Evolutionary conservation across 2,113 vertebrate genomes (phyloP).

Genomic region (Myrmecobius fasciatus): DNA sequence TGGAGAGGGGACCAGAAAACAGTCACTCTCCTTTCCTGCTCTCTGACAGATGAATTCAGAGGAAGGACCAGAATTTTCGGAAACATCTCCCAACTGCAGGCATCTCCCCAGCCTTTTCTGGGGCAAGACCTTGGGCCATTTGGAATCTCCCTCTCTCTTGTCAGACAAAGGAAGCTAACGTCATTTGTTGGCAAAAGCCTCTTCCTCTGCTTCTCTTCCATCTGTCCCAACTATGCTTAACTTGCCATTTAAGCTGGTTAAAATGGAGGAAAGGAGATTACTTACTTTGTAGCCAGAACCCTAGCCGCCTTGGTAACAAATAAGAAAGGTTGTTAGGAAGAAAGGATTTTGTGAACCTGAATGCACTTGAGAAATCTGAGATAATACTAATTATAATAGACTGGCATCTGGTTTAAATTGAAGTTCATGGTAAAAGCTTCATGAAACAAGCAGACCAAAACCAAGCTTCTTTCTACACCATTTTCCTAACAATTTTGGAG

Average conservation of each 20-base stretch:
- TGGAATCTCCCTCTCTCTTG: constrained; percentile 44
- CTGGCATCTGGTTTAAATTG: background rate
- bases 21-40: constrained; percentile 36
- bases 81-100: background rate
- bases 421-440: background rate
- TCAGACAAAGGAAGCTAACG: constrained; percentile 35
- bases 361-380: background rate
- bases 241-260: constrained; percentile 48
- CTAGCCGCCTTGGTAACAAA: background rate
- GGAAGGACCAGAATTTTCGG: constrained; percentile 18
- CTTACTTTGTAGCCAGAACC: background rate
- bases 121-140: constrained; percentile 24
- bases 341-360: constrained; percentile 29
- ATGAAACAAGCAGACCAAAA: background rate
- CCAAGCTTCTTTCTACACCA: background rate
- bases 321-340: background rate
- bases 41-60: constrained; percentile 43
- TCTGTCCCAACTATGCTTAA: constrained; percentile 42
- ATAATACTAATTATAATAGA: constrained; percentile 11
- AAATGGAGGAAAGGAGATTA: background rate
- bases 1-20: constrained; percentile 36
- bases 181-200: constrained; percentile 38
- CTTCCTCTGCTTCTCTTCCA: constrained; percentile 45
- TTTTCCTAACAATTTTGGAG: background rate
- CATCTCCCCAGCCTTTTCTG: constrained; percentile 19